Conservation (phyloP, 2,888 invertebrate genomes). For the Synanthedon andrenaeformis region DNA sequence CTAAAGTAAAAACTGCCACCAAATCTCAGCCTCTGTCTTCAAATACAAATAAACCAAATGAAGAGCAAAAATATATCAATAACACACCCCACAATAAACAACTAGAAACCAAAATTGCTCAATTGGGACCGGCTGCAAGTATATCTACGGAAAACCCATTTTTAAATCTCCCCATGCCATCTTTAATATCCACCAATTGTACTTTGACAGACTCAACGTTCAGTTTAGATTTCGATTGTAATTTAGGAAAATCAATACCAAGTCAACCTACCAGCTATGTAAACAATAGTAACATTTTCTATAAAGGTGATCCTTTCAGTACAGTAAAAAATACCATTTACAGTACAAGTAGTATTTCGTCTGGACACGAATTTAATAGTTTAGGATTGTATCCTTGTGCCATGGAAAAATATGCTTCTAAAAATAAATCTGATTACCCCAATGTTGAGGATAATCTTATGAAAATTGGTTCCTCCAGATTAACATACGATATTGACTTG, state of each 20-base stretch:
- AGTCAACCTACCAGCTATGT: conserved; percentile 35
- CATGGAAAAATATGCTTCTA: conserved; percentile 56
- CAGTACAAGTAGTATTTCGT: conserved; percentile 56
- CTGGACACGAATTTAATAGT: conserved; percentile 56
- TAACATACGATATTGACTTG: conserved; percentile 61
- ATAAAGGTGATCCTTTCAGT: conserved; percentile 55
- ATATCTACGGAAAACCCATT: conserved; percentile 50
- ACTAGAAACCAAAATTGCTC: conserved; percentile 24
- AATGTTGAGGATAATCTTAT: conserved; percentile 59
- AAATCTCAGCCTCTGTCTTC: conserved; percentile 12
- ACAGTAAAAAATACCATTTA: conserved; percentile 53
- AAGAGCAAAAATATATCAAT: conserved; percentile 31
- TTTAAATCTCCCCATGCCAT: conserved; percentile 47
- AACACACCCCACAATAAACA: conserved; percentile 23
- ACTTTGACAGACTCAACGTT: conserved; percentile 40
- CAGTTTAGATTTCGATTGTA: conserved; percentile 55
- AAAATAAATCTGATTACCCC: conserved; percentile 50
- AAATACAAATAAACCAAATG: conserved; percentile 25
- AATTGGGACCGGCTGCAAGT: conserved; percentile 18
- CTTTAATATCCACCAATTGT: conserved; percentile 41
- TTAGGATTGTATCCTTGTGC: conserved; percentile 61
- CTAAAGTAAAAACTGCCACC: conserved; percentile 22
- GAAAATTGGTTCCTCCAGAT: conserved; percentile 57
- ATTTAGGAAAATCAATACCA: conserved; percentile 36
- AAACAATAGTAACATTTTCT: conserved; percentile 47